Percentiles rank a stretch among this genome's conserved stretches.
Evolutionary conservation across 2,113 vertebrate species (phyloP).

Genomic region (Morone saxatilis): DNA sequence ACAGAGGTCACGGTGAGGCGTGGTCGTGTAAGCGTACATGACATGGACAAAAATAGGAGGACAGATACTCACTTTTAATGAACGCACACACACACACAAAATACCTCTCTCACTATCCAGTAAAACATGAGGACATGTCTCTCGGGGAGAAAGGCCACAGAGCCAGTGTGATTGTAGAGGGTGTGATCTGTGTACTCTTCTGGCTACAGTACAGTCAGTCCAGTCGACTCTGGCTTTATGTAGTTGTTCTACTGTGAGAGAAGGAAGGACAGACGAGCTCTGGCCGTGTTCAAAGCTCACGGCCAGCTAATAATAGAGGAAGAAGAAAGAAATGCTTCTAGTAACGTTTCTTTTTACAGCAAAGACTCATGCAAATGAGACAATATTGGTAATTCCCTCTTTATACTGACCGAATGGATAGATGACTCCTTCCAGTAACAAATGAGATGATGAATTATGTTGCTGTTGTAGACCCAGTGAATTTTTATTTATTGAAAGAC

Average conservation of each 20-base stretch:
- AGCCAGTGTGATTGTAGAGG: slow-evolving; percentile 58
- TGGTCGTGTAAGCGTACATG: neutral
- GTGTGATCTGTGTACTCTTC: slow-evolving; percentile 36
- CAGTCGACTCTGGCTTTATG: neutral
- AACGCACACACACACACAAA: neutral
- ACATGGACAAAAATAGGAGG: slow-evolving; percentile 35
- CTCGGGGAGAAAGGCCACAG: slow-evolving; percentile 20
- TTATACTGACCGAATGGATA: neutral
- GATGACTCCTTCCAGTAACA: neutral
- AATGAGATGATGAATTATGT: neutral
- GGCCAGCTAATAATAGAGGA: slow-evolving; percentile 10
- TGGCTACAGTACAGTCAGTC: neutral
- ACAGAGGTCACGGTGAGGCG: slow-evolving; percentile 15
- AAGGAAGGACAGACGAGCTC: neutral
- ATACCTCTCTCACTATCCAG: slow-evolving; percentile 6
- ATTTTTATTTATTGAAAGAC: too few relatives aligned
- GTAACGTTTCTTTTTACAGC: too few relatives aligned
- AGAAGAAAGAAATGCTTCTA: neutral
- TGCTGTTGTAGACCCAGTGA: neutral
- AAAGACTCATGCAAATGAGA: neutral
- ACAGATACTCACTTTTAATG: slow-evolving; percentile 39
- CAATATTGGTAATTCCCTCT: neutral
- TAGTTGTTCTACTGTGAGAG: neutral
- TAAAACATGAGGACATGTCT: slow-evolving; percentile 39
- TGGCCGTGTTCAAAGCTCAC: neutral